phyloP scores from a whole-genome alignment of 2,888 invertebrate species.

The Euphydryas editha region DNA sequence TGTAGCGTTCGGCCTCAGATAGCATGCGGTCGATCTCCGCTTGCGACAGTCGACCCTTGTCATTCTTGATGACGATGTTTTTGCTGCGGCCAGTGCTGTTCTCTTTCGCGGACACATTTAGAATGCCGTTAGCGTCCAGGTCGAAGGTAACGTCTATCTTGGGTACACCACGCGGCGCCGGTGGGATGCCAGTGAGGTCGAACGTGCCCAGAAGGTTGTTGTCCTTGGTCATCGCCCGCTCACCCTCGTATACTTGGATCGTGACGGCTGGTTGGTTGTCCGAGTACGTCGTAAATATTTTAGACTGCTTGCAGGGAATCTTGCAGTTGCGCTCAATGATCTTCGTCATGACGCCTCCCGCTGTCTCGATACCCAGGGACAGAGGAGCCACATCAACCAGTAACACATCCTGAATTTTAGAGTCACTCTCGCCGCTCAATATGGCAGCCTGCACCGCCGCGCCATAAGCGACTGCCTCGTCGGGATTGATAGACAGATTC shows the following conservation, averaged over 20 bases:
- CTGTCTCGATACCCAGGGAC: slow-evolving; percentile 87
- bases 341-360: slow-evolving; percentile 92
- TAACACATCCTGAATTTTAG: slow-evolving; percentile 85
- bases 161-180: slow-evolving; percentile 86
- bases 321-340: slow-evolving; percentile 88
- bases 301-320: slow-evolving; percentile 88
- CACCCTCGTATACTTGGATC: slow-evolving; percentile 90
- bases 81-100: slow-evolving; percentile 84
- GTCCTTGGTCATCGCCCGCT: slow-evolving; percentile 90
- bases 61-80: slow-evolving; percentile 90
- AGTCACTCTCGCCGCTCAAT: slow-evolving; percentile 86
- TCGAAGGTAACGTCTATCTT: slow-evolving; percentile 89
- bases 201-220: slow-evolving; percentile 87
- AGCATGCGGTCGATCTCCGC: slow-evolving; percentile 90
- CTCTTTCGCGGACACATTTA: slow-evolving; percentile 89
- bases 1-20: slow-evolving; percentile 88
- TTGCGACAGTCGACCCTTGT: slow-evolving; percentile 90
- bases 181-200: slow-evolving; percentile 86
- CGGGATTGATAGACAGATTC: slow-evolving; percentile 88
- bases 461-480: slow-evolving; percentile 89
- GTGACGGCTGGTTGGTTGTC: slow-evolving; percentile 92
- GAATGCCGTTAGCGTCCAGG: slow-evolving; percentile 90
- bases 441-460: slow-evolving; percentile 88
- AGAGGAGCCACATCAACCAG: slow-evolving; percentile 81
- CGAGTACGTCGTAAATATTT: slow-evolving; percentile 90